These are phyloP conservation scores for Cephonodes hylas DNA, from an alignment of 2,888 invertebrate genomes.

Conservation along the genomic window DNA sequence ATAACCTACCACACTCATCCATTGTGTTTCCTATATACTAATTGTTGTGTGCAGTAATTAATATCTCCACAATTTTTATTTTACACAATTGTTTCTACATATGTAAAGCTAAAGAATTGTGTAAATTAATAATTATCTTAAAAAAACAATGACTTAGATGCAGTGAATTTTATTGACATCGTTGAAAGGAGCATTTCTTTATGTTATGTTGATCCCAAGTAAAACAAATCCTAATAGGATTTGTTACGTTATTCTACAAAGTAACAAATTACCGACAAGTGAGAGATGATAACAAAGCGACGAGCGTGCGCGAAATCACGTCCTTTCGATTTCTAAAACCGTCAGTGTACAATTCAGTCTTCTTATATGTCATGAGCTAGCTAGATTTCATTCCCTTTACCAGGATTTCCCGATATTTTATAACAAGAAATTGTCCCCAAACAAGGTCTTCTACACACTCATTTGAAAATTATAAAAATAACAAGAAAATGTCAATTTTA, in stretches of 20 bases:
- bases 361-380: background rate
- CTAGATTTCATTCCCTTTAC: background rate
- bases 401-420: background rate
- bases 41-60: background rate
- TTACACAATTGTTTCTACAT: background rate
- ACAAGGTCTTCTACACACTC: no score
- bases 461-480: no score
- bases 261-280: background rate
- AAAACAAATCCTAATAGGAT: background rate
- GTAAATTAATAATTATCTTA: no score
- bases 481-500: no score
- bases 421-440: no score
- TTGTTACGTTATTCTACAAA: background rate
- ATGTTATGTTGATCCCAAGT: background rate
- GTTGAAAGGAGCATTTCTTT: no score
- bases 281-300: background rate
- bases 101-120: background rate
- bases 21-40: background rate
- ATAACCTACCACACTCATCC: background rate
- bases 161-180: no score
- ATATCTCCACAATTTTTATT: background rate
- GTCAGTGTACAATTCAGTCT: background rate
- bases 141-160: no score
- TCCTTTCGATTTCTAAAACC: background rate
- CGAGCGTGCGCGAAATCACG: background rate